These are phyloP conservation scores for Istiophorus platypterus DNA, from an alignment of 2,113 vertebrate genomes.

Conservation along the genomic window DNA sequence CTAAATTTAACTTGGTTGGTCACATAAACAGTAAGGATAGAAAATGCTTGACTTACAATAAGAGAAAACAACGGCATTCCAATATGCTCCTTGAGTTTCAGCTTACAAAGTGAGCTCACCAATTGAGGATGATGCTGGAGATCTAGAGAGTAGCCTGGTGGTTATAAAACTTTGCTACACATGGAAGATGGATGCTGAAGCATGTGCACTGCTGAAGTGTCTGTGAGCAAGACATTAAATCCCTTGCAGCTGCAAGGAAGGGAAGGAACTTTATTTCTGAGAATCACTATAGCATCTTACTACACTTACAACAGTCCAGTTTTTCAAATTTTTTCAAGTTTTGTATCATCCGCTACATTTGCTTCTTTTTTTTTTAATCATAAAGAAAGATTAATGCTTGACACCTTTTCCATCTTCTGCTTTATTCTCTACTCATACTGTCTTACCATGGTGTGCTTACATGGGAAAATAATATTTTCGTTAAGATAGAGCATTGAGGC, in stretches of 20 bases:
- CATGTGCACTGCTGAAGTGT: conserved; percentile 5
- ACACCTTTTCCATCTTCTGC: conserved; percentile 12
- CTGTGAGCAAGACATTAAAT: conserved; percentile 20
- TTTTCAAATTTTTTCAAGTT: not conserved
- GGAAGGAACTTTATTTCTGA: not conserved
- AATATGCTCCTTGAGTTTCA: conserved; percentile 41
- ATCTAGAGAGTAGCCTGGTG: conserved; percentile 3
- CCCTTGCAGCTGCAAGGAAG: not conserved
- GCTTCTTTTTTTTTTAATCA: conserved; percentile 25
- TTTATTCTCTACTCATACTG: conserved; percentile 8
- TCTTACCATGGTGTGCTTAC: not conserved
- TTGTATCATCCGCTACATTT: conserved; percentile 51
- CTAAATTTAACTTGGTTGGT: conserved; percentile 70
- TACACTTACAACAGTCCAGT: not conserved
- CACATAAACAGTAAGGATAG: conserved; percentile 78
- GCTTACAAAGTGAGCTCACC: conserved; percentile 32
- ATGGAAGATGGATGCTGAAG: conserved; percentile 38
- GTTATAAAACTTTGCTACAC: conserved; percentile 62
- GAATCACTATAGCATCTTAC: not conserved
- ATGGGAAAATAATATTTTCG: conserved; percentile 11
- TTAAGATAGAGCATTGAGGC: conserved; percentile 30
- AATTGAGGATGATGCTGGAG: conserved; percentile 6
- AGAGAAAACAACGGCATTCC: conserved; percentile 70
- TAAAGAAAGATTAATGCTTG: conserved; percentile 7
- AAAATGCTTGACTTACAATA: conserved; percentile 77